Evolutionary conservation across 64 coral and sea anemone genomes (phyloP).

Genomic region (Actinia tenebrosa): DNA sequence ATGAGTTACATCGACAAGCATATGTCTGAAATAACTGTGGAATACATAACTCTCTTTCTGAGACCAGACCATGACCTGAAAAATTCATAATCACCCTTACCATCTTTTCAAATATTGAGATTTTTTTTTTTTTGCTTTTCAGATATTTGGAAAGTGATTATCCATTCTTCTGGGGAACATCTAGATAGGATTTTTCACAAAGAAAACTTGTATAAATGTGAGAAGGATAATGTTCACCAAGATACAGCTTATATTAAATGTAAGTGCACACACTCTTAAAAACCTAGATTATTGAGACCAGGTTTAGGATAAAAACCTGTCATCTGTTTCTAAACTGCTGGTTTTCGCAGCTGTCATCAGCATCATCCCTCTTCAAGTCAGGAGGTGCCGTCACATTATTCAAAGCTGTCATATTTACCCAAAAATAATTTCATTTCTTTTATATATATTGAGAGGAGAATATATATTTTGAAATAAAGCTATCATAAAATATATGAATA

Average conservation of each 20-base stretch:
- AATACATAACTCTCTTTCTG: constrained; percentile 36
- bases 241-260: not conserved
- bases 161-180: not conserved
- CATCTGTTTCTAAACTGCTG: not conserved
- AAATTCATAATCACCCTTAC: not conserved
- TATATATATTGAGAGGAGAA: too few species aligned
- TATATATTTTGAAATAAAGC: too few species aligned
- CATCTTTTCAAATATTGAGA: too few species aligned
- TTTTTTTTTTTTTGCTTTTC: not conserved
- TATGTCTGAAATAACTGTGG: constrained; percentile 32
- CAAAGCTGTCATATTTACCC: too few species aligned
- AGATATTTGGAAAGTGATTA: not conserved
- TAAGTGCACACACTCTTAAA: not conserved
- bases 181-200: not conserved
- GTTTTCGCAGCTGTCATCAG: not conserved
- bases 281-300: too few species aligned
- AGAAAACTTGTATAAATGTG: too few species aligned
- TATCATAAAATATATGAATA: too few species aligned
- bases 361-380: too few species aligned
- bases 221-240: not conserved
- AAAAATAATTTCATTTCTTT: too few species aligned
- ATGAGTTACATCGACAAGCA: constrained; percentile 22
- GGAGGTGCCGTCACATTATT: too few species aligned
- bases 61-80: not conserved
- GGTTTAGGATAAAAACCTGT: not conserved